A percentile compares a stretch with the other conserved stretches of the same genome.
Conservation (phyloP, 2,797 vertebrate genomes). For the Buphagus erythrorhynchus region DNA sequence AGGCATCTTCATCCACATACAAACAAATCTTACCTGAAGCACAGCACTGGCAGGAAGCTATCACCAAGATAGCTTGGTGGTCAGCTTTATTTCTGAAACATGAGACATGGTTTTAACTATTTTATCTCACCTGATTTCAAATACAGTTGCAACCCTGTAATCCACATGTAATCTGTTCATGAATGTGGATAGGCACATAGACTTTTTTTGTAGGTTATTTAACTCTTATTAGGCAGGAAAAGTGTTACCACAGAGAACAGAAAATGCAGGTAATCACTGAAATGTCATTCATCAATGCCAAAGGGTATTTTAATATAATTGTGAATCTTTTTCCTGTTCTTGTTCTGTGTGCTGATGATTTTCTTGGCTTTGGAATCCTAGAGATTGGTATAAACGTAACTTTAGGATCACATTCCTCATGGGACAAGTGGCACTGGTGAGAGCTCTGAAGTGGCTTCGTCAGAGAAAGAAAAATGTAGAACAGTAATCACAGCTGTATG, state of each 20-base stretch:
- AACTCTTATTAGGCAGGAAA: background rate
- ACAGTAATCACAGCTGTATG: background rate
- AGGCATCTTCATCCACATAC: background rate
- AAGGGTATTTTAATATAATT: background rate
- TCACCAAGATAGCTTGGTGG: background rate
- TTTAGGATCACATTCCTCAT: conserved; percentile 92
- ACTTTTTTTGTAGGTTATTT: background rate
- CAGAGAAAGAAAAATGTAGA: conserved; percentile 30
- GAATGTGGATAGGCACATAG: background rate
- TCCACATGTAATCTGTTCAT: background rate
- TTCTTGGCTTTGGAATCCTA: conserved; percentile 62
- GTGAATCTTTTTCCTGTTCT: background rate
- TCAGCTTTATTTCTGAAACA: background rate
- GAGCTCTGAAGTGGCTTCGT: conserved; percentile 78
- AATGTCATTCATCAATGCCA: background rate
- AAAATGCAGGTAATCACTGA: background rate
- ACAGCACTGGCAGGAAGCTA: background rate
- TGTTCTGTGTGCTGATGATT: background rate
- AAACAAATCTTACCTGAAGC: background rate
- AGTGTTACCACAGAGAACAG: background rate
- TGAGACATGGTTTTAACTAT: background rate
- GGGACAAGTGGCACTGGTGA: conserved; percentile 84
- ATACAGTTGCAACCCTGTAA: background rate
- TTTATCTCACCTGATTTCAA: background rate
- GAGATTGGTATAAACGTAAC: conserved; percentile 95